Base-by-base conservation (phyloP, 1,140 invertebrate genomes). In the Aphelinus certus region DNA sequence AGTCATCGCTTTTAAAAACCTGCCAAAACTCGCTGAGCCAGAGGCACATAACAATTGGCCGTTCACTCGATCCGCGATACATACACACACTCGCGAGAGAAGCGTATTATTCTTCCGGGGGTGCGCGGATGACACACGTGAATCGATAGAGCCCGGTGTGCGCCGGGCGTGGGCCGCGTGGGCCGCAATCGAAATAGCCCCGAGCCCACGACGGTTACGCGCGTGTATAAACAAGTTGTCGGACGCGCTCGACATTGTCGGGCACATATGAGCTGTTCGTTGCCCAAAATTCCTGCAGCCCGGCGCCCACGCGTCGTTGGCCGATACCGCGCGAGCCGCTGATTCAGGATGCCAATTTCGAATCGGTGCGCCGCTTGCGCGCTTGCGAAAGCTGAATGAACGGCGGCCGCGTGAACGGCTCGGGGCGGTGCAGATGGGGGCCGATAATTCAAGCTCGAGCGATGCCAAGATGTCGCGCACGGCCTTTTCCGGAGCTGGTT, bases 371-470 rank as follows among this genome's bases (percentile, higher is more conserved):
- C 46, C 61, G 49, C 4, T 6, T 3, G 47, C 42, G 45, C 45
- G 43, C 6, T n/a, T 48, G 43, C 42, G 63, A 65, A 26, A 65
- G 26, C 47, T 65, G 63, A 65, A 65, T 65, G 63, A 65, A 51
- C 49, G n/a, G 26, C 2, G n/a, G 1, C 10, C 9, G 10, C 46
- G 48, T 51, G 48, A 65, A 26, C 26, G 26, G 26, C 26, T 26
- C 26, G 26, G 0, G 26, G 26, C 26, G 26, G 26, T 26, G 26
- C 26, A 26, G 26, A 26, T 26, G 26, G 26, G 26, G 26, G 26
- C 26, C 26, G 26, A 26, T 26, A 26, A 26, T 26, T 26, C 26
- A 26, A 26, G 0, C 26, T 26, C 26, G 26, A 26, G 26, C 26
- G 26, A 26, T 26, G 26, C 26, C 26, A 26, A 26, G 26, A 26